phyloP scores from a whole-genome alignment of 2,113 vertebrate species.

The Tupaia tana region DNA sequence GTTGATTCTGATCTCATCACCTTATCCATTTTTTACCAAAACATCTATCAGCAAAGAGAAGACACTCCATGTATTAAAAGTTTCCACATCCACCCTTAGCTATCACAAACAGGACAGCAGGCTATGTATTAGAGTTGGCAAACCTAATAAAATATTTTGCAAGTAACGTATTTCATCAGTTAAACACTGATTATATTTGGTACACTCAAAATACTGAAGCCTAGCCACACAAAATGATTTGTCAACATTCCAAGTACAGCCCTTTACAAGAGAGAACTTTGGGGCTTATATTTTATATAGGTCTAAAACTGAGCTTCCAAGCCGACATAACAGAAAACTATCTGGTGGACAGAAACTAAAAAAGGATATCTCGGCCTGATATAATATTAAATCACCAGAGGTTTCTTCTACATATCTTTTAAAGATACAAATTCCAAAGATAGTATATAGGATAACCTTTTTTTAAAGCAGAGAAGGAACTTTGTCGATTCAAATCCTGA shows the following conservation, averaged over 20 bases:
- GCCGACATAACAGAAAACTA: conserved; percentile 37
- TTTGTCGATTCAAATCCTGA: background rate
- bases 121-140: conserved; percentile 61
- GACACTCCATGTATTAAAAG: conserved; percentile 76
- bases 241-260: conserved; percentile 28
- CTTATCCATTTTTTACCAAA: conserved; percentile 77
- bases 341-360: background rate
- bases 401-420: background rate
- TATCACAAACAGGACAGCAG: conserved; percentile 74
- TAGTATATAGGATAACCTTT: background rate
- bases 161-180: conserved; percentile 76
- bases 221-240: conserved; percentile 41
- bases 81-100: conserved; percentile 63
- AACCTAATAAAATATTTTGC: conserved; percentile 74
- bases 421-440: background rate
- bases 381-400: background rate
- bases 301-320: conserved; percentile 37
- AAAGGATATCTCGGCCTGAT: background rate
- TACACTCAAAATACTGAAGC: conserved; percentile 49
- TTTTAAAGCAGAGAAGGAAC: background rate
- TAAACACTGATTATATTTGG: conserved; percentile 65
- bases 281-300: conserved; percentile 12
- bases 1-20: conserved; percentile 77
- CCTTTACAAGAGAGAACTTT: conserved; percentile 45
- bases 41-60: conserved; percentile 76